These are phyloP conservation scores for Ceyx cyanopectus DNA, from an alignment of 2,113 vertebrate species.

Conservation along the genomic window DNA sequence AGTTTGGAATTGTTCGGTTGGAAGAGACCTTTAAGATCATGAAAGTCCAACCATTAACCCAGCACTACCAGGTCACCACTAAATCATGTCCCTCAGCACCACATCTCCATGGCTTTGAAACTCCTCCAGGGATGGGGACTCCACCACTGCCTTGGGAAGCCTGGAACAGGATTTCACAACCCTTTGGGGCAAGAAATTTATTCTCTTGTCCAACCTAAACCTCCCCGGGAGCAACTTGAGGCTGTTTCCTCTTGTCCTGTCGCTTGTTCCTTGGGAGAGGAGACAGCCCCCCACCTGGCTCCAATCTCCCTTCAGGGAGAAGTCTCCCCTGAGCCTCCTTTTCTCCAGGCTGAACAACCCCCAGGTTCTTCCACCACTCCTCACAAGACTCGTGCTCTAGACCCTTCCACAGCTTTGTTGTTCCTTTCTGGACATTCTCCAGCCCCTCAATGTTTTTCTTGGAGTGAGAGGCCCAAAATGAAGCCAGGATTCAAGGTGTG, in stretches of 20 bases:
- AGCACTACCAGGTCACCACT: background rate
- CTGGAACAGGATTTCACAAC: background rate
- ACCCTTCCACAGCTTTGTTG: background rate
- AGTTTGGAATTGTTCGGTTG: background rate
- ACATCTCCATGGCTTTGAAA: background rate
- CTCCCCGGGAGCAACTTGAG: background rate
- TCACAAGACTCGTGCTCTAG: background rate
- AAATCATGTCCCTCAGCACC: background rate
- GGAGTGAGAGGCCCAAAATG: too few relatives aligned
- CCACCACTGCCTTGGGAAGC: background rate
- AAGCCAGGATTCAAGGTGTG: too few relatives aligned
- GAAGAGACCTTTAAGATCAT: background rate
- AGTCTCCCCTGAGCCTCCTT: background rate
- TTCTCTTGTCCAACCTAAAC: background rate
- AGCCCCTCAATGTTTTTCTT: too few relatives aligned
- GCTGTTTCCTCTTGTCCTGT: background rate
- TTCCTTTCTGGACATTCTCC: too few relatives aligned
- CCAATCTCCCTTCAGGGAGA: background rate
- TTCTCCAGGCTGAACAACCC: background rate
- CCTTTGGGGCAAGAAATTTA: background rate
- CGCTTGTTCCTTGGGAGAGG: background rate
- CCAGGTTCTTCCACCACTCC: background rate
- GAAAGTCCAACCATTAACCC: background rate
- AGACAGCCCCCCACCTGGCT: background rate
- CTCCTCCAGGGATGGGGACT: background rate